Percentiles rank a stretch among this genome's conserved stretches.
Conservation (phyloP, 2,888 invertebrate genomes). For the Cancer borealis region DNA sequence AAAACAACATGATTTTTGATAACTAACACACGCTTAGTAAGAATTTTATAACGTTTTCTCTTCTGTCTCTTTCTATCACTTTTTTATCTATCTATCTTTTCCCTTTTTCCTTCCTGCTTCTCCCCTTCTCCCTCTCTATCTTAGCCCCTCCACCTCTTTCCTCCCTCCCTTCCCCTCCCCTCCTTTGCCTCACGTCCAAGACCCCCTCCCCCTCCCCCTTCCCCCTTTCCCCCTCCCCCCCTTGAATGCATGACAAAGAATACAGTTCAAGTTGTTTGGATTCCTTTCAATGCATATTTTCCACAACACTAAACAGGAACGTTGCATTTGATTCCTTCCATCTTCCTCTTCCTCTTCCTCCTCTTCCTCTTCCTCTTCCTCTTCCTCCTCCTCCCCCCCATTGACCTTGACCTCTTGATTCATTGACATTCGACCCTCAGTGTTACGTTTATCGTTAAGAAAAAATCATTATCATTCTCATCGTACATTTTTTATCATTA, state of each 20-base stretch:
- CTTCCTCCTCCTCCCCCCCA: conserved; percentile 7
- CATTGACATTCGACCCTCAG: too few species aligned
- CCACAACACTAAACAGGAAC: too few species aligned
- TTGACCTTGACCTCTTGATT: background rate
- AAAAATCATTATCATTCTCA: too few species aligned
- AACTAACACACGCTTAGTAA: too few species aligned
- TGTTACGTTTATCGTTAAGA: too few species aligned
- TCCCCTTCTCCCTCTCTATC: background rate
- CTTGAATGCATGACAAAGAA: too few species aligned
- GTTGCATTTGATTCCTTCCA: background rate
- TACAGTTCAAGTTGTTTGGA: too few species aligned
- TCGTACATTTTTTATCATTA: too few species aligned
- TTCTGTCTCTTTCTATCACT: background rate
- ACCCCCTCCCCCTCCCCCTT: background rate
- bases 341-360: background rate
- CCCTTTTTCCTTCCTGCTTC: background rate
- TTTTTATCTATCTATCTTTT: background rate
- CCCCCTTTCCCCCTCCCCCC: background rate
- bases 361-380: conserved; percentile 23
- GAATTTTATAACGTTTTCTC: background rate
- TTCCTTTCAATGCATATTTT: too few species aligned
- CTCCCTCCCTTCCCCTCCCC: background rate
- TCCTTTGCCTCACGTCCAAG: background rate
- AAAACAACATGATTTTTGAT: too few species aligned
- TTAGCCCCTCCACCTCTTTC: background rate